These are phyloP conservation scores for Cloeon dipterum DNA, from an alignment of 2,888 invertebrate genomes.

Conservation along the genomic window DNA sequence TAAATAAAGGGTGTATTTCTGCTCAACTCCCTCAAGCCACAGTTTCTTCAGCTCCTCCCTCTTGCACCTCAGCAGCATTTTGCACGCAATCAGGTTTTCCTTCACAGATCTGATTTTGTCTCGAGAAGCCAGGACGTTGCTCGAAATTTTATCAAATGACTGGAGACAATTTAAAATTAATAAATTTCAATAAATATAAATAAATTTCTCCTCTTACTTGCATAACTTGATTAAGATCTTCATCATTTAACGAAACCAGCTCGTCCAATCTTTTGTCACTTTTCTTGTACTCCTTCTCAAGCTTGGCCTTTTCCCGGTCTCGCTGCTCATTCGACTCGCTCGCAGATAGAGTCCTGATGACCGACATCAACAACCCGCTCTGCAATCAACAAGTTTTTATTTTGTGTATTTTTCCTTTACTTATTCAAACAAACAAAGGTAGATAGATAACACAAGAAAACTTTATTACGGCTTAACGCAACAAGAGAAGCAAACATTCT, in stretches of 20 bases:
- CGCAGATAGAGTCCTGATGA: constrained; percentile 81
- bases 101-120: constrained; percentile 55
- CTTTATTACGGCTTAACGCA: too few relatives aligned
- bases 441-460: too few relatives aligned
- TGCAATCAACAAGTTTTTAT: constrained; percentile 16
- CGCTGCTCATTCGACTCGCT: constrained; percentile 85
- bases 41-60: constrained; percentile 80
- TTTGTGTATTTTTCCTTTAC: too few relatives aligned
- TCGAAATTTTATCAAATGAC: constrained; percentile 52
- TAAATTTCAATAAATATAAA: neutral
- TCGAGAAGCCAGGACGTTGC: constrained; percentile 48
- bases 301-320: constrained; percentile 75
- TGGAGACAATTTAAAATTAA: constrained; percentile 26
- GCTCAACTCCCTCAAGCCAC: constrained; percentile 92
- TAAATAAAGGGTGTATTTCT: constrained; percentile 71
- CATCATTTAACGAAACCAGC: constrained; percentile 66
- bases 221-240: constrained; percentile 66
- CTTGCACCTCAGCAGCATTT: constrained; percentile 64
- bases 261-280: constrained; percentile 78
- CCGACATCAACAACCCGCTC: constrained; percentile 80
- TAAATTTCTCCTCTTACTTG: constrained; percentile 22
- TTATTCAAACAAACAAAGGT: neutral
- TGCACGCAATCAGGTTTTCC: constrained; percentile 61
- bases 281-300: constrained; percentile 81
- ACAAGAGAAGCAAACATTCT: neutral